Evolutionary conservation across 2,888 invertebrate genomes (phyloP).

Genomic region (Gibbula magus): DNA sequence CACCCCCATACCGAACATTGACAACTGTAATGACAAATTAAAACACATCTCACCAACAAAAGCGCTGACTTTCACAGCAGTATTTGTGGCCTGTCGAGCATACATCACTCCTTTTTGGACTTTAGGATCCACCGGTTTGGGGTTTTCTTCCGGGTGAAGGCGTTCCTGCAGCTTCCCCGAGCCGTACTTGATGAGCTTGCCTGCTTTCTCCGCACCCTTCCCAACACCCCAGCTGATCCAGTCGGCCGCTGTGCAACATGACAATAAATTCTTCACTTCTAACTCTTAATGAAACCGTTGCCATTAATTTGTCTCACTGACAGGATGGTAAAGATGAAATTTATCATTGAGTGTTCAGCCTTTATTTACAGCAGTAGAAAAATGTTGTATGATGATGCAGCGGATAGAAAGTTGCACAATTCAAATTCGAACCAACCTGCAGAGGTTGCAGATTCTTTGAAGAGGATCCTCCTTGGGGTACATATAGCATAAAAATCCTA

Average conservation of each 20-base stretch:
- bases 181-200: conserved; percentile 79
- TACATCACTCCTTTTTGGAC: conserved; percentile 80
- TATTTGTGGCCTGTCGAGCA: conserved; percentile 82
- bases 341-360: too few species aligned
- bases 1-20: background rate
- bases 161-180: conserved; percentile 81
- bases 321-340: too few species aligned
- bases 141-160: conserved; percentile 76
- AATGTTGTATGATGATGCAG: too few species aligned
- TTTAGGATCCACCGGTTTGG: conserved; percentile 78
- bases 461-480: too few species aligned
- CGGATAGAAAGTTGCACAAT: too few species aligned
- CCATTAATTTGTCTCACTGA: too few species aligned
- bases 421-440: too few species aligned
- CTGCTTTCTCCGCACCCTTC: conserved; percentile 82
- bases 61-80: conserved; percentile 83
- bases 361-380: too few species aligned
- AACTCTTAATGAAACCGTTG: too few species aligned
- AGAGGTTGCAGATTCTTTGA: too few species aligned
- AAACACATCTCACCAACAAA: conserved; percentile 78
- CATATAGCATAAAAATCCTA: too few species aligned
- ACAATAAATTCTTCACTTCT: background rate
- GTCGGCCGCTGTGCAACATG: conserved; percentile 77
- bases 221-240: conserved; percentile 82
- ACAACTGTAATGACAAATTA: background rate